Conservation (phyloP, 2,113 vertebrate species). For the Nerophis ophidion region DNA sequence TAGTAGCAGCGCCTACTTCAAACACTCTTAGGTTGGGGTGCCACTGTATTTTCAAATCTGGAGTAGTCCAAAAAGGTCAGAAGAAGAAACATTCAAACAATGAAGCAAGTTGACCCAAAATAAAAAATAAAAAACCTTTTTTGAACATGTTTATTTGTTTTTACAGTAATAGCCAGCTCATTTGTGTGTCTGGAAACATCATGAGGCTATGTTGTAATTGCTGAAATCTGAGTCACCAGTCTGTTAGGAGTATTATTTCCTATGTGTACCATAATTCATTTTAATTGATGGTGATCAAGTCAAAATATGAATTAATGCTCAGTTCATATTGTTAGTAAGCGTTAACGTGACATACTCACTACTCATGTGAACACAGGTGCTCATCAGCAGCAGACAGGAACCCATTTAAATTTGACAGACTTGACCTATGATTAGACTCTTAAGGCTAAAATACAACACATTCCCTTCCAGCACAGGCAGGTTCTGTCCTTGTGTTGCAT, state of each 20-base stretch:
- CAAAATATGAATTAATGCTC: neutral
- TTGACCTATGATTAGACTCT: conserved; percentile 69
- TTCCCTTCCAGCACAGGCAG: conserved; percentile 62
- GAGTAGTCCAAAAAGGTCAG: no score
- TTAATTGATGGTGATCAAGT: neutral
- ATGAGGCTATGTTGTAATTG: neutral
- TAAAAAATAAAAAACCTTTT: neutral
- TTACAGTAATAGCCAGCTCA: neutral
- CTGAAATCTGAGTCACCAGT: conserved; percentile 2
- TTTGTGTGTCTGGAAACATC: neutral
- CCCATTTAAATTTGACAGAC: conserved; percentile 52
- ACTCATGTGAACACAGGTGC: neutral
- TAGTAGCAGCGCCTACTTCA: no score
- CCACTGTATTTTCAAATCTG: no score
- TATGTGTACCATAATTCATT: neutral
- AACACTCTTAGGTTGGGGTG: no score
- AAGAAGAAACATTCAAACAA: no score
- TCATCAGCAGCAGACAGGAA: conserved; percentile 65
- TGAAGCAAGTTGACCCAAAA: no score
- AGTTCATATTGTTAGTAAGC: neutral
- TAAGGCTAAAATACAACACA: conserved; percentile 63
- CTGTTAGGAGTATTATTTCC: neutral
- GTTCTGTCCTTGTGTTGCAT: conserved; percentile 34
- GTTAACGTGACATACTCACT: neutral
- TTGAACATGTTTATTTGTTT: neutral